These are phyloP conservation scores for Papilio polytes DNA, from an alignment of 1,140 invertebrate genomes.

Conservation along the genomic window DNA sequence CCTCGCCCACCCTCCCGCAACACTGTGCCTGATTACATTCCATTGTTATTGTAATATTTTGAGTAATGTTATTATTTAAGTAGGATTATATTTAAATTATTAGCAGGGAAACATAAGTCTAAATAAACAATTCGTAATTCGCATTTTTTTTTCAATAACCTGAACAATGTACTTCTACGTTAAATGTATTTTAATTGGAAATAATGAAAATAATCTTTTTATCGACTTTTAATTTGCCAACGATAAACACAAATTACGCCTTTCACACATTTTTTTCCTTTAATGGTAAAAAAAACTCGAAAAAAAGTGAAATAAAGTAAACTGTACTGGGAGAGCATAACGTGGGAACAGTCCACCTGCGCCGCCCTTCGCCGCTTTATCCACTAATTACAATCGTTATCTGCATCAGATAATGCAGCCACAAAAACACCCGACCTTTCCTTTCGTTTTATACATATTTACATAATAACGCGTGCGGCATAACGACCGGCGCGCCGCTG, in stretches of 20 bases:
- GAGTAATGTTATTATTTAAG: constrained; percentile 53
- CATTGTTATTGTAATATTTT: constrained; percentile 67
- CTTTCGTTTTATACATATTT: constrained; percentile 70
- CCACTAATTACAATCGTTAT: constrained; percentile 75
- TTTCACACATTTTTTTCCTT: constrained; percentile 6
- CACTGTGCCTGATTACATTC: constrained; percentile 71
- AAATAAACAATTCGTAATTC: neutral
- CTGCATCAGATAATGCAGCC: constrained; percentile 71
- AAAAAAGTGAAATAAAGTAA: constrained; percentile 35
- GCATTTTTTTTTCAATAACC: neutral
- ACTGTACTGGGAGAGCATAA: constrained; percentile 46
- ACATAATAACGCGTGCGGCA: constrained; percentile 80
- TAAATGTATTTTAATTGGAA: neutral
- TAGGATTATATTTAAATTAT: neutral
- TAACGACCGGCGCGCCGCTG: constrained; percentile 62
- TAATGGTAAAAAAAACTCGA: neutral
- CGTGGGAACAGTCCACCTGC: constrained; percentile 70
- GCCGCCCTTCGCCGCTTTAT: constrained; percentile 52
- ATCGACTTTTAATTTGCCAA: neutral
- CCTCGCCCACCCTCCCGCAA: constrained; percentile 68
- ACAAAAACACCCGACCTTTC: constrained; percentile 70
- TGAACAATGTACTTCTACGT: neutral
- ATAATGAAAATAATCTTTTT: neutral
- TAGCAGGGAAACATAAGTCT: neutral
- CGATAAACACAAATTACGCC: neutral